These are phyloP conservation scores for Acrossocheilus fasciatus DNA, from an alignment of 2,797 vertebrate species.

Conservation along the genomic window DNA sequence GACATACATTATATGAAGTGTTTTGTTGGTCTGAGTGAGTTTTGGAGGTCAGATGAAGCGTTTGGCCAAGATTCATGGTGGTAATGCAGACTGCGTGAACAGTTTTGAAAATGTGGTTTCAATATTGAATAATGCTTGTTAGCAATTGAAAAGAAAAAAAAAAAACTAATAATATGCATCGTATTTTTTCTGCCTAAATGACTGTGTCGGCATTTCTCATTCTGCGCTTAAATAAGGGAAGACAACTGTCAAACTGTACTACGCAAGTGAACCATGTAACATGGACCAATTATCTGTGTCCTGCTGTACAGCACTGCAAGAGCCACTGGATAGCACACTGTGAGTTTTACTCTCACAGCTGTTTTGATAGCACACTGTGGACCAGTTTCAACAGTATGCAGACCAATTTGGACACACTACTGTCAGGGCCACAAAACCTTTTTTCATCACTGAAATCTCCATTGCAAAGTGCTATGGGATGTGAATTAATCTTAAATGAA, in stretches of 20 bases:
- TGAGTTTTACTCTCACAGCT: constrained; percentile 37
- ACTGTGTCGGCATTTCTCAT: not conserved
- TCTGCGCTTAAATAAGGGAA: not conserved
- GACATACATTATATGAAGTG: too few species aligned
- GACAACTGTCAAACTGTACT: not conserved
- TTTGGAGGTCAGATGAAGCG: too few species aligned
- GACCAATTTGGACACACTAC: not conserved
- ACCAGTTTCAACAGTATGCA: constrained; percentile 30
- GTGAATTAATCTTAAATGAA: not conserved
- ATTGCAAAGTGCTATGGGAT: not conserved
- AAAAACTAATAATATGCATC: not conserved
- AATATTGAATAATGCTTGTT: too few species aligned
- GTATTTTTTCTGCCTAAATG: not conserved
- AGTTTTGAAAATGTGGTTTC: too few species aligned
- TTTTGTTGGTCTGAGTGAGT: too few species aligned
- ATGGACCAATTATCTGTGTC: constrained; percentile 25
- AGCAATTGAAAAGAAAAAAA: too few species aligned
- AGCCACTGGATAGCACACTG: not conserved
- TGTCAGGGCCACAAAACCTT: not conserved
- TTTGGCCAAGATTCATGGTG: too few species aligned
- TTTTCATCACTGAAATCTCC: not conserved
- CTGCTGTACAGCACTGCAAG: constrained; percentile 18
- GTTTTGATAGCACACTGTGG: constrained; percentile 28
- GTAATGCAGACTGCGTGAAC: too few species aligned
- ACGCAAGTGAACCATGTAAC: too few species aligned